Base-by-base conservation (phyloP, 1,140 invertebrate genomes). In the Drosophila arawakana region DNA sequence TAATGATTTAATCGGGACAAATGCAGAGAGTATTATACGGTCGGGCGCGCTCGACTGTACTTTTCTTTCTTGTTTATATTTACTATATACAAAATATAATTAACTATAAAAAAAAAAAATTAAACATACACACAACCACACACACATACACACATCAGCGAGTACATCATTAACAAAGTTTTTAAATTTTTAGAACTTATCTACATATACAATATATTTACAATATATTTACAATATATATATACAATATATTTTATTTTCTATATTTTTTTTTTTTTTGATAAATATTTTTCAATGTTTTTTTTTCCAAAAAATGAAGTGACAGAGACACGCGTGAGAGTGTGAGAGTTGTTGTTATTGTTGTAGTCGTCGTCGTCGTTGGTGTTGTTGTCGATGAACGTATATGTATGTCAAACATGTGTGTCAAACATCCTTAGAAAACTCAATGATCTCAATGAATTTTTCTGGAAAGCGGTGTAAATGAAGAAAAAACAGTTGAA, bases 401-500 rank as follows among this genome's bases (percentile, higher is more conserved):
- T 50, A 50, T 15, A 21, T 54, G 39, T 35, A 44, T 59, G 57
- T 46, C 18, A 21, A 21, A 21, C 18, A 30, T 59, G 18, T 62
- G 78, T 81, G 72, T 86, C 50, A 72, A 80, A 81, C 81, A 86
- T 85, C 72, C 70, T 86, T 88, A 77, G 83, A 74, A 77, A 88
- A 88, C 83, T 88, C 67, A 88, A 88, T 88, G 83, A 88, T 88
- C 83, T 88, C 83, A 88, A 88, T 83, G 81, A 85, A 85, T 80
- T 85, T 85, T 85, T 85, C 81, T 86, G 86, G 69, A 86, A 78
- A 81, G 75, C 73, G 80, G 49, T 74, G 66, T 76, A 61, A 86
- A 86, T 66, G n/a, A 73, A 55, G 54, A 8, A 21, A 21, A n/a
- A 62, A 46, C 3, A 47, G 46, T 11, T 25, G 39, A 61, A 43